These are phyloP conservation scores for Tetramorium alpestre DNA, from an alignment of 1,140 invertebrate genomes.

Conservation along the genomic window DNA sequence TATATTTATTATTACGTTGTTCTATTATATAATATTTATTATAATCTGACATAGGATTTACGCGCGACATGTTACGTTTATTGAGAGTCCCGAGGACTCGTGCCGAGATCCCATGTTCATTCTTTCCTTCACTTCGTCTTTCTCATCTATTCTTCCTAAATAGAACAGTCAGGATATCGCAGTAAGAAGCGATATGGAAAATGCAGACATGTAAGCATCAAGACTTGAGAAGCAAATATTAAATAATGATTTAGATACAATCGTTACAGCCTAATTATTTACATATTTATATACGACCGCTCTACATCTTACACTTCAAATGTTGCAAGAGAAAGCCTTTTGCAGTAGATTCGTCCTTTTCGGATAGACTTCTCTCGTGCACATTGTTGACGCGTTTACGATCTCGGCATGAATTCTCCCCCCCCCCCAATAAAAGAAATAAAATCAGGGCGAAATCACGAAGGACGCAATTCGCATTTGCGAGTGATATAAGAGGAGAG, in stretches of 20 bases:
- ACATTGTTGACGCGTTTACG: neutral
- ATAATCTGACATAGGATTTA: slow-evolving; percentile 76
- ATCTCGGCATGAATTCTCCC: slow-evolving; percentile 66
- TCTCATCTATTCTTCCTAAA: neutral
- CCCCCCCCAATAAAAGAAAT: slow-evolving; percentile 34
- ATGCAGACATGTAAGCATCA: neutral
- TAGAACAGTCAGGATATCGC: neutral
- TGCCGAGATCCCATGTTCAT: slow-evolving; percentile 61
- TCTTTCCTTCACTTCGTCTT: neutral
- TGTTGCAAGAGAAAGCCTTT: slow-evolving; percentile 2
- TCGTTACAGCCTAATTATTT: slow-evolving; percentile 16
- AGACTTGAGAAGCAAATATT: neutral
- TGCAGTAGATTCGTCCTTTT: neutral
- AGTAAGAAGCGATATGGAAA: neutral
- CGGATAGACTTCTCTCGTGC: neutral
- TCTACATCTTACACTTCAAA: neutral
- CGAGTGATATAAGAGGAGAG: slow-evolving; percentile 48
- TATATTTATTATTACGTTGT: slow-evolving; percentile 86
- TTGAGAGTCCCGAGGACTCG: slow-evolving; percentile 61
- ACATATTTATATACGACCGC: neutral
- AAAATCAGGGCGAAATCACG: slow-evolving; percentile 62
- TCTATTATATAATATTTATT: slow-evolving; percentile 86
- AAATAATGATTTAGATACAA: neutral
- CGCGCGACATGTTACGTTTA: slow-evolving; percentile 74
- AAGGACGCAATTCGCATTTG: slow-evolving; percentile 60